These are phyloP conservation scores for Cryptus armator DNA, from an alignment of 2,888 invertebrate genomes.

Conservation along the genomic window DNA sequence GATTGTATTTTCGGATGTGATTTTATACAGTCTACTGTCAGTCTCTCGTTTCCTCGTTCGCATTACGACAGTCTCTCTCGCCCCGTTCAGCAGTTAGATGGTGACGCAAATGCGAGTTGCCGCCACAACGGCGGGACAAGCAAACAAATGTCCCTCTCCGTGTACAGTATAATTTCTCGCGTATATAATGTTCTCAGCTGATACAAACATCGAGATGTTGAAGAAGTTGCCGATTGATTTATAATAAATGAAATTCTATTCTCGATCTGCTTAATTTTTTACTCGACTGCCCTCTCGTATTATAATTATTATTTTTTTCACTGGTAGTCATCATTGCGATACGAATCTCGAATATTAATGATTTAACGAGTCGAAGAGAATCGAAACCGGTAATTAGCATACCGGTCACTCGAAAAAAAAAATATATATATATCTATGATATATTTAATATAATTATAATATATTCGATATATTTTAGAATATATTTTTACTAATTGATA, in stretches of 20 bases:
- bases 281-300: too few species aligned
- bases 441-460: too few species aligned
- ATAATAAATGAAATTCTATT: too few species aligned
- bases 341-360: neutral
- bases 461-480: too few species aligned
- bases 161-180: neutral
- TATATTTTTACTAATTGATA: too few species aligned
- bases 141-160: neutral
- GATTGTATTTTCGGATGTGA: slow-evolving; percentile 53
- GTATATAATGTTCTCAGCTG: neutral
- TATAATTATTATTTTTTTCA: neutral
- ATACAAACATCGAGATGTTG: neutral
- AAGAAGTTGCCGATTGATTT: too few species aligned
- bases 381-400: neutral
- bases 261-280: too few species aligned
- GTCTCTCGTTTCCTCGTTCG: neutral
- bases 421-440: too few species aligned
- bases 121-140: neutral
- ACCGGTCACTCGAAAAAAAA: too few species aligned
- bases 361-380: neutral
- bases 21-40: slow-evolving; percentile 35
- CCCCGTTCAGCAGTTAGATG: neutral
- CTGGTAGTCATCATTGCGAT: neutral
- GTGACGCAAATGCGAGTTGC: slow-evolving; percentile 7
- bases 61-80: slow-evolving; percentile 3